Percentiles rank a stretch among this genome's conserved stretches.
Evolutionary conservation across 1,140 invertebrate species (phyloP).

Genomic region (Drosophila setifemur): DNA sequence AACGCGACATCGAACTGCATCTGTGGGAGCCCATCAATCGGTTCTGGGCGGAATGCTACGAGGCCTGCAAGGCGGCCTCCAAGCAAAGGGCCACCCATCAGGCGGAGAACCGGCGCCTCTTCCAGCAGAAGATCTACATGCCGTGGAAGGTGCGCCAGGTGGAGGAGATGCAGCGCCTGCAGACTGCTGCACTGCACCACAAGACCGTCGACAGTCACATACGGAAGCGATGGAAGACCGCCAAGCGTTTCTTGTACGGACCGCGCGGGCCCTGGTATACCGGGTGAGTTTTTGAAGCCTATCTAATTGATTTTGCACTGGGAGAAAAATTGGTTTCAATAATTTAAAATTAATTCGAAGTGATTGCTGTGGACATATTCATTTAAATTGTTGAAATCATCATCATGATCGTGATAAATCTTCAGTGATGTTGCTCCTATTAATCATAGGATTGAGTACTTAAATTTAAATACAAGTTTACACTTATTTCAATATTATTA

Average conservation of each 20-base stretch:
- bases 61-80: constrained; percentile 84
- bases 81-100: constrained; percentile 85
- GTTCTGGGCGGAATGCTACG: constrained; percentile 86
- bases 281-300: constrained; percentile 77
- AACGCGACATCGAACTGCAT: constrained; percentile 82
- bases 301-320: neutral
- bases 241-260: constrained; percentile 84
- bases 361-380: too few species aligned
- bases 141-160: constrained; percentile 83
- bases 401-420: too few species aligned
- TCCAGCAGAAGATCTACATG: constrained; percentile 85
- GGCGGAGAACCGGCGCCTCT: constrained; percentile 85
- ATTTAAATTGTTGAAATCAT: too few species aligned
- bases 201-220: constrained; percentile 83
- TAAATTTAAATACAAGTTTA: too few species aligned
- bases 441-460: too few species aligned
- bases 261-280: constrained; percentile 85
- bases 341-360: too few species aligned
- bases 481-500: too few species aligned
- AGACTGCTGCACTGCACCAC: constrained; percentile 83
- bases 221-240: constrained; percentile 84
- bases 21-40: constrained; percentile 84
- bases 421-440: too few species aligned
- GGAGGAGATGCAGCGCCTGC: constrained; percentile 84
- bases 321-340: neutral